Evolutionary conservation across 2,888 invertebrate species (phyloP).

Genomic region (Lypha dubia): DNA sequence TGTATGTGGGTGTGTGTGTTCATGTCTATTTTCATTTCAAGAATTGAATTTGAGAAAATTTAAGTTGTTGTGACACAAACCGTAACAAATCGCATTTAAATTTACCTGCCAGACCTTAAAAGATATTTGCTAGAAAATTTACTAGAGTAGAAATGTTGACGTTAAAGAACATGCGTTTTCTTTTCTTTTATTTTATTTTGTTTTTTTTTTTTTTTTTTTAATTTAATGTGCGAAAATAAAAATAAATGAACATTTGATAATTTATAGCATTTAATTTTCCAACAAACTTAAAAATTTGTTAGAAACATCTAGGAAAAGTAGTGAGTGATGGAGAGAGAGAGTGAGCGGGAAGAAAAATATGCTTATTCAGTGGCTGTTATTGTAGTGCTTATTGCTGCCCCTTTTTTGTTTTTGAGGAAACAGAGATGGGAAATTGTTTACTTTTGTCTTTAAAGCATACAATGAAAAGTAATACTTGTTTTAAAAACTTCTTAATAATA

Average conservation of each 20-base stretch:
- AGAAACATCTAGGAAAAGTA: slow-evolving; percentile 3
- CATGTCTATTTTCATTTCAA: background rate
- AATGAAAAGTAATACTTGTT: too few species aligned
- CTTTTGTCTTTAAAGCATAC: background rate
- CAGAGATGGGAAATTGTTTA: background rate
- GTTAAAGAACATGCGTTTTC: slow-evolving; percentile 41
- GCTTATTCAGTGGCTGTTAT: slow-evolving; percentile 1
- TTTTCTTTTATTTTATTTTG: too few species aligned
- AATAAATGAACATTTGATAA: slow-evolving; percentile 65
- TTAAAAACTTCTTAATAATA: too few species aligned
- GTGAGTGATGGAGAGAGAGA: background rate
- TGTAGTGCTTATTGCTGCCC: slow-evolving; percentile 1
- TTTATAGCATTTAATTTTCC: slow-evolving; percentile 72
- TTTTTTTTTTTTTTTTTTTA: slow-evolving; percentile 18
- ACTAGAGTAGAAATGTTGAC: slow-evolving; percentile 36
- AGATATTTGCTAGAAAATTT: slow-evolving; percentile 49
- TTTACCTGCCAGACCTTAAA: slow-evolving; percentile 76
- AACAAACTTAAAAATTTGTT: slow-evolving; percentile 62
- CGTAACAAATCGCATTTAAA: slow-evolving; percentile 81
- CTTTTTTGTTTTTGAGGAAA: background rate
- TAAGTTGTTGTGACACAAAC: slow-evolving; percentile 75
- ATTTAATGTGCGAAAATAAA: slow-evolving; percentile 23
- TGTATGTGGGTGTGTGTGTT: background rate
- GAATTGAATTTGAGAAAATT: slow-evolving; percentile 48
- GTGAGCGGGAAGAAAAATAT: background rate